Base-by-base conservation (phyloP, 2,113 vertebrate genomes). In the Bambusicola thoracicus region DNA sequence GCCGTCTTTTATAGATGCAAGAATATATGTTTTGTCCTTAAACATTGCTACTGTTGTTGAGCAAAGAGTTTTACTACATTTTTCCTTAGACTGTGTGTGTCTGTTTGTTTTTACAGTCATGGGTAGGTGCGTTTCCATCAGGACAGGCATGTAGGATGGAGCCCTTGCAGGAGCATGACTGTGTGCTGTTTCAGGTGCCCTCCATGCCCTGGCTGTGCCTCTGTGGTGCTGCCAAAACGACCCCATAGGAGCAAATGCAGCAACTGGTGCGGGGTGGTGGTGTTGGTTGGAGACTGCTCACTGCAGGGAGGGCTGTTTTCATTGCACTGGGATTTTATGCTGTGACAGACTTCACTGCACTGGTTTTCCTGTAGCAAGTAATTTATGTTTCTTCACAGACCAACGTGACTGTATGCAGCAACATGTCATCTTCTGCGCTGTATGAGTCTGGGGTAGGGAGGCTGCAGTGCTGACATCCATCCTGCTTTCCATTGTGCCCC, bases 101-200 rank as follows among this genome's bases (percentile, higher is more conserved):
- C 67, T 56, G 29, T 68, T 32, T 34, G 59, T 3, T 87, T 79
- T 55, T 66, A 1, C 43, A 72, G 74, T n/a, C 2, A 0, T 24
- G 38, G 20, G 17, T 49, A 24, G 63, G 49, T 53, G 15, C 13
- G 44, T 80, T 95, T 92, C 75, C n/a, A 36, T 66, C 67, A 87
- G 81, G 63, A 53, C 8, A 29, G 25, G 40, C 8, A 1, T 4
- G 18, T 27, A 48, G 70, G 61, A 46, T 2, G 6, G 21, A 27
- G n/a, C 49, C 38, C 14, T 75, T 1, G 1, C 3, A 2, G 40
- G 17, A 72, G 8, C 6, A 7, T 63, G 49, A 3, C n/a, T 3
- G 0, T 24, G 56, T 1, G 1, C 27, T 55, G 46, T 22, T 84
- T 29, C 16, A 12, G 34, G 15, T 62, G 34, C 14, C 20, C 34